Evolutionary conservation across 2,888 invertebrate species (phyloP).

Genomic region (Drosophila rellima): DNA sequence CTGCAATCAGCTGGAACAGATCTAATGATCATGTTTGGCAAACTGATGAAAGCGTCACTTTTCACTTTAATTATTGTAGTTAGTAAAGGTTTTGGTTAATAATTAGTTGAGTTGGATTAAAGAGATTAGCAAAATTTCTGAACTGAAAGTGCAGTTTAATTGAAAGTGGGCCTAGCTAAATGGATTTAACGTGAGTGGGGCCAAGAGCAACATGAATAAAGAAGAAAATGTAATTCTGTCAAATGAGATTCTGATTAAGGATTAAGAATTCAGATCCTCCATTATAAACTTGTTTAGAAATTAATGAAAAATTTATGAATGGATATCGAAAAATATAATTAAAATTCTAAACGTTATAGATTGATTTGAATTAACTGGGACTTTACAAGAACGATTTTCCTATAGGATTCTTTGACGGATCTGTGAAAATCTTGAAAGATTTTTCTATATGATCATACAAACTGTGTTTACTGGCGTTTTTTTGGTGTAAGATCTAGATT

Average conservation of each 20-base stretch:
- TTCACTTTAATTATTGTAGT: constrained; percentile 11
- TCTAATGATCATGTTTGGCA: constrained; percentile 18
- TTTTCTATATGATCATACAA: background rate
- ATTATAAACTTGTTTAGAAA: background rate
- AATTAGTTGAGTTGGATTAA: constrained; percentile 40
- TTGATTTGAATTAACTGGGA: background rate
- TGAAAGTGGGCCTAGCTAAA: constrained; percentile 30
- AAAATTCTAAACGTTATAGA: background rate
- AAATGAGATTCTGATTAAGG: constrained; percentile 14
- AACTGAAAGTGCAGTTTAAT: constrained; percentile 58
- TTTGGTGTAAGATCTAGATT: background rate
- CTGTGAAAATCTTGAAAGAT: background rate
- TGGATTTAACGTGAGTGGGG: constrained; percentile 2
- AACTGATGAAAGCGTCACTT: constrained; percentile 44
- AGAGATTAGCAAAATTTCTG: constrained; percentile 34
- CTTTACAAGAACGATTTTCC: background rate
- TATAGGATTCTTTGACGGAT: background rate
- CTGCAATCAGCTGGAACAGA: constrained; percentile 49
- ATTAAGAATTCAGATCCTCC: background rate
- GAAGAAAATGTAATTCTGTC: background rate
- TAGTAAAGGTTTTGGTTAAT: constrained; percentile 17
- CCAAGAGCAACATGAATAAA: constrained; percentile 23
- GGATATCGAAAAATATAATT: background rate
- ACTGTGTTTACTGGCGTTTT: background rate
- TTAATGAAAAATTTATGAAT: background rate